Base-by-base conservation (phyloP, 2,113 vertebrate species). In the Malurus elegans region DNA sequence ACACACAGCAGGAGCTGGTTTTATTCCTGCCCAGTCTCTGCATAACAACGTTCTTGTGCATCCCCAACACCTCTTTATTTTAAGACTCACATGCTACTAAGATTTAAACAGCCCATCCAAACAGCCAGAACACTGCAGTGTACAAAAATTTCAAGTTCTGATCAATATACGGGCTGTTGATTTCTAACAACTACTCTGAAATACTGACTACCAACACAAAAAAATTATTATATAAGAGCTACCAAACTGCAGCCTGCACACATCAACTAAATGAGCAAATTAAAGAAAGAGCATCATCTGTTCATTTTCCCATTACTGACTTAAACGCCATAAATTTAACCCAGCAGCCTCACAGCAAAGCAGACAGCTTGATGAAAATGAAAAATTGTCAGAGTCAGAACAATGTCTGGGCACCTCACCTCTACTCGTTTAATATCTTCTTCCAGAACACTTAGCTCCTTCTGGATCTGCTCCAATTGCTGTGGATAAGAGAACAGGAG, bases 391-490 rank as follows among this genome's bases (percentile, higher is more conserved):
- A 65, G 56, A 95, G 76, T 94, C 92, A 65, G 82, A 93, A 98
- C 45, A 95, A 96, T 47, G 75, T 91, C 87, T 95, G 88, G 25
- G 58, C 86, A 71, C 93, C 98, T 98, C 97, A 99, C 99, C 99
- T 99, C 99, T 36, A 99, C 99, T 95, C 99, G 98, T 92, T 99
- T 99, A 95, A 99, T 99, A 97, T 99, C 99, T 76, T 99, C 99
- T 97, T 99, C 99, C 88, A 99, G 98, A 95, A 99, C 99, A 98
- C 98, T 99, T 60, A 99, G 97, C 94, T 99, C 99, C 97, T 99
- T 99, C 98, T 99, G 99, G 93, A 99, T 98, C 97, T 99, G 99
- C 94, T 99, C 99, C 97, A 99, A 84, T 98, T 99, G 99, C 99
- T 99, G 97, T 82, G 93, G 94, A 97, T 47, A 81, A 97, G 91